Evolutionary conservation across 1,140 invertebrate species (phyloP), one percentile per base, ranked within the genome.

Genomic region (Trachelipus rathkii): DNA sequence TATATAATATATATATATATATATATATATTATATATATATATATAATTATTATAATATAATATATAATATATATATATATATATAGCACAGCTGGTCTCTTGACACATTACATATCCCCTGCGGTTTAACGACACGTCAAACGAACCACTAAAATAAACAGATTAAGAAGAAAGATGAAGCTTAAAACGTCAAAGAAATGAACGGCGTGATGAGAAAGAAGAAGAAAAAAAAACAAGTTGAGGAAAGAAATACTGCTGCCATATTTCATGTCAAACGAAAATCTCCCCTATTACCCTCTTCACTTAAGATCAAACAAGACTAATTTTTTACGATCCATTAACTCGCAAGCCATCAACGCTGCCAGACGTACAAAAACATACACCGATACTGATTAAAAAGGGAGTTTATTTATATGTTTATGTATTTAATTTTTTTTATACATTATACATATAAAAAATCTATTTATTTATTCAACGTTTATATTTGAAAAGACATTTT

Each of bases 281-380:
- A 76, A 76, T 76, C 75, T 69, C 69, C 75, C 45, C 44, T 76
- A 76, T 71, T 50, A 46, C 75, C 69, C 71, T 69, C n/a, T 70
- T 72, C 75, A 76, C 75, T 76, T 66, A 24, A 76, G 75, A 76
- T 76, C 75, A 76, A 76, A 76, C 75, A 72, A 72, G 75, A 67
- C 75, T 76, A 76, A 76, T 76, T 76, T 76, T 76, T 76, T 76
- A 76, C 69, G 75, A 71, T 45, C 75, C 75, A 76, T 75, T 76
- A 76, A 76, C 75, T 76, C 46, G 46, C 19, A n/a, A 71, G 46
- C n/a, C 75, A 71, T 71, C 75, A 69, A n/a, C 13, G 70, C 9
- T 76, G 75, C 69, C 75, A n/a, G 75, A 72, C 45, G 46, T 66
- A 76, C 75, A 70, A 60, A 15, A 60, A 76, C 46, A 71, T 69